These are phyloP conservation scores for Protobothrops flavoviridis DNA, from an alignment of 2,113 vertebrate genomes.

Conservation along the genomic window DNA sequence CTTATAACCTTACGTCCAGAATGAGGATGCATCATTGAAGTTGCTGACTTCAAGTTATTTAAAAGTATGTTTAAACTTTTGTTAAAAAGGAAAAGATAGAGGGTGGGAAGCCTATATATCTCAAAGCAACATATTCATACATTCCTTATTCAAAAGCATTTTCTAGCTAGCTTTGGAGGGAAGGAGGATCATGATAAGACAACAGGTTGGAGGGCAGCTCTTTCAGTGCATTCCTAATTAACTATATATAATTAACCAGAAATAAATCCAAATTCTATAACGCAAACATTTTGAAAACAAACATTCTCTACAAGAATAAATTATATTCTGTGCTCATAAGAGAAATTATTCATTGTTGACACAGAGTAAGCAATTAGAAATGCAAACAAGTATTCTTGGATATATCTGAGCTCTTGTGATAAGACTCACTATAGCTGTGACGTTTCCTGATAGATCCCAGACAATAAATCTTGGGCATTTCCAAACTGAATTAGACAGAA, in stretches of 20 bases:
- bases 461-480: not conserved
- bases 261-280: not conserved
- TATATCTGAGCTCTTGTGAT: not conserved
- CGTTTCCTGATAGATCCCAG: not conserved
- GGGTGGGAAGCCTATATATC: not conserved
- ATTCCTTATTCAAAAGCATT: not conserved
- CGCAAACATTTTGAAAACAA: not conserved
- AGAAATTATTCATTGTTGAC: not conserved
- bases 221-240: not conserved
- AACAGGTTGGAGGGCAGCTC: not conserved
- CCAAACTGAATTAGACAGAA: not conserved
- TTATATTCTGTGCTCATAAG: not conserved
- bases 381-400: not conserved
- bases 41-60: not conserved
- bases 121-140: not conserved
- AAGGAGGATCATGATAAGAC: not conserved
- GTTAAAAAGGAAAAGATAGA: not conserved
- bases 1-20: not conserved
- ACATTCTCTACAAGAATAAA: not conserved
- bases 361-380: not conserved
- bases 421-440: not conserved
- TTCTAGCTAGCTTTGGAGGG: not conserved
- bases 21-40: not conserved
- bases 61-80: not conserved
- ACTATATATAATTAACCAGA: not conserved